Evolutionary conservation across 2,113 vertebrate species (phyloP).

Genomic region (Bambusicola thoracicus): DNA sequence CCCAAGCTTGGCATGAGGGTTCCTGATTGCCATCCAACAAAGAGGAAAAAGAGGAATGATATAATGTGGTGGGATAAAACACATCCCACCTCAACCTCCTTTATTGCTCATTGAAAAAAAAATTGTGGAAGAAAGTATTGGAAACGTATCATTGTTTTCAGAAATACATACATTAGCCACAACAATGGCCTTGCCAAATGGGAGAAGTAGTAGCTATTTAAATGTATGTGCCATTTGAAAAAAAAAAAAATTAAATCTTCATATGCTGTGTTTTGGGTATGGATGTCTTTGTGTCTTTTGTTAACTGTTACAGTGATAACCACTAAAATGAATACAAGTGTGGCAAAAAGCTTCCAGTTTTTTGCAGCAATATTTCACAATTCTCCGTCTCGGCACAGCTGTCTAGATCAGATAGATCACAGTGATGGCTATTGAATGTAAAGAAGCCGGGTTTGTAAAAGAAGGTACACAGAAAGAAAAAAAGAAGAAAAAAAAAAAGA

Average conservation of each 20-base stretch:
- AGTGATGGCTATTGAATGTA: slow-evolving; percentile 14
- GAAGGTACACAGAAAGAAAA: not conserved
- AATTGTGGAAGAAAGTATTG: slow-evolving; percentile 82
- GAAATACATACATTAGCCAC: slow-evolving; percentile 86
- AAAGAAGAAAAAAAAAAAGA: not conserved
- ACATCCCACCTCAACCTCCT: slow-evolving; percentile 88
- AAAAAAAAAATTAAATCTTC: slow-evolving; percentile 61
- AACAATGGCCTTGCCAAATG: slow-evolving; percentile 84
- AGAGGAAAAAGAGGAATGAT: slow-evolving; percentile 88
- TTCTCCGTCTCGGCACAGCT: slow-evolving; percentile 29
- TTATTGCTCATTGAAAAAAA: slow-evolving; percentile 85
- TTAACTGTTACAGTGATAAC: slow-evolving; percentile 72
- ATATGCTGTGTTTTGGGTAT: slow-evolving; percentile 68
- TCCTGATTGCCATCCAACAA: slow-evolving; percentile 87
- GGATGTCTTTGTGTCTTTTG: slow-evolving; percentile 70
- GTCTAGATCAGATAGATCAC: slow-evolving; percentile 53
- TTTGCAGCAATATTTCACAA: slow-evolving; percentile 58
- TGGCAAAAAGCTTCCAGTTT: slow-evolving; percentile 41
- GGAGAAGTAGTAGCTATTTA: slow-evolving; percentile 79
- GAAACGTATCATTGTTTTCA: slow-evolving; percentile 84
- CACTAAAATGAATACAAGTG: slow-evolving; percentile 67
- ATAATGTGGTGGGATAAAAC: slow-evolving; percentile 87
- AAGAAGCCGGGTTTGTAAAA: slow-evolving; percentile 33
- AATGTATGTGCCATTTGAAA: slow-evolving; percentile 69
- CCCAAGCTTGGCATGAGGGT: slow-evolving; percentile 86